Evolutionary conservation across 2,888 invertebrate species (phyloP).

Genomic region (Spisula subtruncata): DNA sequence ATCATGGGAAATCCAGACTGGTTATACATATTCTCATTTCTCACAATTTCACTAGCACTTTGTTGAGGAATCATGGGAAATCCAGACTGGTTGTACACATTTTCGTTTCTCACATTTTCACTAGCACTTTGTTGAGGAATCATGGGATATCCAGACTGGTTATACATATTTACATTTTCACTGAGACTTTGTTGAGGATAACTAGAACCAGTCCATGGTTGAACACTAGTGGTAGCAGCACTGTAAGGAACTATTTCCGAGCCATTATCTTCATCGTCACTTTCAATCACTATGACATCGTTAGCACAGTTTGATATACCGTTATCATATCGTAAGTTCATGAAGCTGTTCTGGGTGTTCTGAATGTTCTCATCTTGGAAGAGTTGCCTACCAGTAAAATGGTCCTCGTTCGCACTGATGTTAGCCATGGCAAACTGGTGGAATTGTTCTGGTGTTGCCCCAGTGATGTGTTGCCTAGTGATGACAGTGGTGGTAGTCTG

Average conservation of each 20-base stretch:
- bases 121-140: neutral
- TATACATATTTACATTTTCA: conserved; percentile 18
- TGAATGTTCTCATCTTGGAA: conserved; percentile 43
- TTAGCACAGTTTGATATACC: neutral
- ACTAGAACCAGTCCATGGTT: conserved; percentile 18
- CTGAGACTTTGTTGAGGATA: neutral
- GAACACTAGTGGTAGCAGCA: neutral
- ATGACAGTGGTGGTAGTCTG: neutral
- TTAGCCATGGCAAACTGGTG: conserved; percentile 32
- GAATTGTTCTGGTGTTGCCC: conserved; percentile 40
- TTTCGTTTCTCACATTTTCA: conserved; percentile 20
- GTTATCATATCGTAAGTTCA: neutral
- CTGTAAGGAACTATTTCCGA: neutral
- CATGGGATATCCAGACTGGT: conserved; percentile 42
- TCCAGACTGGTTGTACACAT: conserved; percentile 38
- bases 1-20: conserved; percentile 39
- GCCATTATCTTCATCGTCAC: neutral
- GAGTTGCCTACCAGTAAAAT: conserved; percentile 47
- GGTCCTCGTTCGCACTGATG: conserved; percentile 26
- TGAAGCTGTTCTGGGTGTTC: neutral
- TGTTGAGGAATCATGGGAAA: conserved; percentile 23
- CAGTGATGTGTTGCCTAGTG: conserved; percentile 4
- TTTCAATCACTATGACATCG: neutral
- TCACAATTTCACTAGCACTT: neutral
- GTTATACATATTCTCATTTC: conserved; percentile 5